These are phyloP conservation scores for Hippocampus abdominalis DNA, from an alignment of 2,113 vertebrate genomes.

Conservation along the genomic window DNA sequence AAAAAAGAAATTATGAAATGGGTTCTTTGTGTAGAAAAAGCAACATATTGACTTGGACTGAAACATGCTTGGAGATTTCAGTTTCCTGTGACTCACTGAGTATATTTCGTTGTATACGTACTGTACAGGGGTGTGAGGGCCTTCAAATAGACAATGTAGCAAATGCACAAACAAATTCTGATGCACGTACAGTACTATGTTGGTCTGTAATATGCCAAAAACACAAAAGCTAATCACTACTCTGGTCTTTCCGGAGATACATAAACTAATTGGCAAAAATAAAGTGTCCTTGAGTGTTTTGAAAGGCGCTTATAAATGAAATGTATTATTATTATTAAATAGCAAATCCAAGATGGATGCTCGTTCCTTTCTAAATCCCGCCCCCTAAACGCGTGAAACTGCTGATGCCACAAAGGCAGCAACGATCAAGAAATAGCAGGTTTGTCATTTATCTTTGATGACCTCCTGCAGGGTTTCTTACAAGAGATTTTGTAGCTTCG, in stretches of 20 bases:
- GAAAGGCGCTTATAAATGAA: too few relatives aligned
- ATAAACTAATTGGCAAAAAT: not conserved
- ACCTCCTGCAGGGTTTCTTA: constrained; percentile 4
- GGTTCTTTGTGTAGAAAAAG: not conserved
- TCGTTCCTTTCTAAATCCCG: not conserved
- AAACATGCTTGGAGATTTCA: not conserved
- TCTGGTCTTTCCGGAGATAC: too few relatives aligned
- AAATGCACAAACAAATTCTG: too few relatives aligned
- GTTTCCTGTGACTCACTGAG: too few relatives aligned
- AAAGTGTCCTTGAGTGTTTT: too few relatives aligned
- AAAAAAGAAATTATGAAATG: not conserved
- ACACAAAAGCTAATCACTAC: too few relatives aligned
- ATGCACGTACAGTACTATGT: too few relatives aligned
- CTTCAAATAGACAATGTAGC: too few relatives aligned
- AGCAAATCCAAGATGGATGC: not conserved
- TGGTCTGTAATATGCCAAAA: too few relatives aligned
- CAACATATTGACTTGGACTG: not conserved
- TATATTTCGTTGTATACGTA: too few relatives aligned
- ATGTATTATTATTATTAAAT: too few relatives aligned
- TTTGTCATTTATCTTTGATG: constrained; percentile 2
- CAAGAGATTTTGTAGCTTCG: not conserved
- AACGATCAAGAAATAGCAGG: not conserved
- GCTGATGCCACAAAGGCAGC: not conserved
- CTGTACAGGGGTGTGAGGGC: too few relatives aligned
- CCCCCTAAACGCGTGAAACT: not conserved